phyloP scores from a whole-genome alignment of 23 tunicate species.

The Oikopleura dioica region DNA sequence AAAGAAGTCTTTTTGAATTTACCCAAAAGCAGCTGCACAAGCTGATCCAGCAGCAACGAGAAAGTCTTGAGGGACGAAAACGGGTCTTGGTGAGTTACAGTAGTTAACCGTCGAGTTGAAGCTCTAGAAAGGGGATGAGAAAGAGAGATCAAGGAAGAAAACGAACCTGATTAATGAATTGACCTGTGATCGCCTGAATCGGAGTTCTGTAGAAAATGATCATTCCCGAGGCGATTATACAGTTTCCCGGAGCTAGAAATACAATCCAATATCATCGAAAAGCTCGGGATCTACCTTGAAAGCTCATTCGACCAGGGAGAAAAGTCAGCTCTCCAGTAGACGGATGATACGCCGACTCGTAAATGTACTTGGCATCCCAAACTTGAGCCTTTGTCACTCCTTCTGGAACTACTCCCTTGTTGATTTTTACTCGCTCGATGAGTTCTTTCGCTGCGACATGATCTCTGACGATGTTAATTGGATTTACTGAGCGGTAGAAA shows the following conservation, averaged over 20 bases:
- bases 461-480: neutral
- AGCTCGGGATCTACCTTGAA: neutral
- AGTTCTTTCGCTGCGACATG: neutral
- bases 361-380: neutral
- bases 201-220: conserved; percentile 6
- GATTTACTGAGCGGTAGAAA: conserved; percentile 4
- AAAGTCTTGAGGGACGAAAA: neutral
- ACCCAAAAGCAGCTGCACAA: conserved; percentile 7
- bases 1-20: no score
- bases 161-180: neutral
- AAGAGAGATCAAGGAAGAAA: no score
- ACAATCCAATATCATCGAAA: neutral
- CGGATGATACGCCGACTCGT: conserved; percentile 9
- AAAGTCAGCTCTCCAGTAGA: neutral
- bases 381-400: neutral
- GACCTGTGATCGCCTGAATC: neutral
- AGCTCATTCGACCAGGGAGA: conserved; percentile 9
- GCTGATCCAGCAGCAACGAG: conserved; percentile 1
- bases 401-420: neutral
- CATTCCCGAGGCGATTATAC: conserved; percentile 9
- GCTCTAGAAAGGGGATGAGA: no score
- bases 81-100: conserved; percentile 2
- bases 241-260: conserved; percentile 8
- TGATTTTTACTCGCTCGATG: neutral
- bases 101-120: conserved; percentile 13